Base-by-base conservation (phyloP, 2,888 invertebrate genomes). In the Dorcus parallelipipedus region DNA sequence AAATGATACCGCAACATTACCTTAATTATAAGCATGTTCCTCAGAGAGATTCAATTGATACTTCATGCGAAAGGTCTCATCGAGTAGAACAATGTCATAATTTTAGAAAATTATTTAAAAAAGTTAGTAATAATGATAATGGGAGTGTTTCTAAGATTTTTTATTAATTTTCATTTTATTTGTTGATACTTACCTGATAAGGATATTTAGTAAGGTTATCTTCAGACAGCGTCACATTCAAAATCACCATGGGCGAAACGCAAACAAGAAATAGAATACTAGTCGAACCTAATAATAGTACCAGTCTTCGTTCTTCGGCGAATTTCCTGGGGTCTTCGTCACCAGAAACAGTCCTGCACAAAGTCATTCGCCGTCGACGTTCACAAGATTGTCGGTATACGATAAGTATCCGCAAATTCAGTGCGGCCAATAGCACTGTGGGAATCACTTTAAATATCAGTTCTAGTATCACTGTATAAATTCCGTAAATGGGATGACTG, bases 201-300 rank as follows among this genome's bases (percentile, higher is more conserved):
- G 85, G 81, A 71, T 84, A 86, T 65, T 81, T 80, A 42, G 81
- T 81, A 64, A 86, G 76, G 69, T 86, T 85, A 60, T 81, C 80
- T 64, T 86, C 83, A 38, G 85, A 86, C 62, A 88, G 78, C 9
- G 87, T 87, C 64, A 88, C 84, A 68, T 87, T 87, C 9, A 88
- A 79, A 63, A 88, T 85, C 54, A 87, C 86, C 87, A 88, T 87
- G 1, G 88, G 88, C 10, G 86, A 87, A 38, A 88, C 86, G 73
- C 88, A 88, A 14, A 87, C 81, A 50, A 88, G 78, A 73, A 88
- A 88, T 45, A 88, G 73, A 52, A 87, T 83, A 63, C 86, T 86
- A 3, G 87, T 88, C 59, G 85, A 86, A 38, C 86, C 86, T 50
- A 88, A 75, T 42, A 88, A 78, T 45, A 88, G 76, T 63, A 87